These are phyloP conservation scores for Seladonia tumulorum DNA, from an alignment of 2,888 invertebrate genomes.

Conservation along the genomic window DNA sequence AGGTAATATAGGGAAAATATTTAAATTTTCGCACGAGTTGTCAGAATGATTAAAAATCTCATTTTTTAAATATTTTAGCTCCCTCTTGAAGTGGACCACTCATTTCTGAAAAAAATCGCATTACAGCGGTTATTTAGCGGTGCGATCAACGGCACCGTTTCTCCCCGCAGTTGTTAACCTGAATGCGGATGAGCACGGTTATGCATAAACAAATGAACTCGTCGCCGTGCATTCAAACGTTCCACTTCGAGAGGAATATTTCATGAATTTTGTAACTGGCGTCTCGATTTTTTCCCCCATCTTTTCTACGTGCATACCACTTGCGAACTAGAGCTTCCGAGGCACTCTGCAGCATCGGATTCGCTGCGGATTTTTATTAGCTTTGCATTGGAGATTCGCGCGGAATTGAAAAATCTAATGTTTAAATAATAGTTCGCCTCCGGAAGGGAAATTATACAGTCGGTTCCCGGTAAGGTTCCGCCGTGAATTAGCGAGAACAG, in stretches of 20 bases:
- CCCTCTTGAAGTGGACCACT: too few species aligned
- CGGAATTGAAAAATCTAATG: neutral
- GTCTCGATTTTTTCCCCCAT: neutral
- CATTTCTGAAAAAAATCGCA: too few species aligned
- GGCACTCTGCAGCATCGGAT: neutral
- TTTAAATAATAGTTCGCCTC: neutral
- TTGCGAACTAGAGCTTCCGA: neutral
- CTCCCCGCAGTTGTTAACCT: conserved; percentile 7
- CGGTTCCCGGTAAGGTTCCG: neutral
- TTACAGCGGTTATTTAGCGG: neutral
- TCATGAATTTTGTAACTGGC: neutral
- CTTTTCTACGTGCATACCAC: neutral
- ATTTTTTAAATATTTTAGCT: neutral
- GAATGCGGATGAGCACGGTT: conserved; percentile 6
- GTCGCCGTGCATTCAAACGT: neutral
- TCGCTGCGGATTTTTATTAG: neutral
- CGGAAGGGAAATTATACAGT: neutral
- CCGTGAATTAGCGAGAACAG: too few species aligned
- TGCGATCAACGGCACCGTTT: conserved; percentile 17
- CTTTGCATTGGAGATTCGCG: neutral
- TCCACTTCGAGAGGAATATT: neutral
- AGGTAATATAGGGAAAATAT: too few species aligned
- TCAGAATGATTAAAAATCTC: too few species aligned
- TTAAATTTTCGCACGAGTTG: too few species aligned
- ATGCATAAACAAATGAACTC: neutral